These are phyloP conservation scores for Megastigmus dorsalis DNA, from an alignment of 2,888 invertebrate genomes.

Conservation along the genomic window DNA sequence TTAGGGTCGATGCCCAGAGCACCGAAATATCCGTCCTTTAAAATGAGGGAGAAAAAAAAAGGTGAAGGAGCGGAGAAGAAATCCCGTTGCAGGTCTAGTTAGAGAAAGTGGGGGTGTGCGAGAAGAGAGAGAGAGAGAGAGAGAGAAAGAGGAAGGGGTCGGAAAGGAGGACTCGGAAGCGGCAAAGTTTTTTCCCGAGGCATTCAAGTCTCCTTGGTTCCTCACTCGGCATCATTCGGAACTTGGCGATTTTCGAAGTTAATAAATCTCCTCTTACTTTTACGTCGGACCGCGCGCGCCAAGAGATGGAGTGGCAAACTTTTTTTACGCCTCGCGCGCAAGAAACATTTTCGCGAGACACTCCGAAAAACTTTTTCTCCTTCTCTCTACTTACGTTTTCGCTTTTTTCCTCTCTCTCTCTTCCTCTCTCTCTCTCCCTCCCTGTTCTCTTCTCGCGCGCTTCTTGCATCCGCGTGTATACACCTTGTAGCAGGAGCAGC, in stretches of 20 bases:
- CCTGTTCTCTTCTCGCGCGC: not conserved
- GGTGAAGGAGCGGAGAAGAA: not conserved
- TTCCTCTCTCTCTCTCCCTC: not conserved
- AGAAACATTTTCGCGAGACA: conserved; percentile 43
- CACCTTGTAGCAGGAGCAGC: not conserved
- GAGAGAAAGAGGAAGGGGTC: not conserved
- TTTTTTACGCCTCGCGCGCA: conserved; percentile 35
- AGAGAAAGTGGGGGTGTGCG: not conserved
- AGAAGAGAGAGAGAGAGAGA: not conserved
- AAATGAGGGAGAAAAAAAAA: not conserved
- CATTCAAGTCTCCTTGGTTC: no score
- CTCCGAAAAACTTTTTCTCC: conserved; percentile 32
- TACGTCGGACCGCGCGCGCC: conserved; percentile 7
- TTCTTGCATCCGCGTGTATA: conserved; percentile 10
- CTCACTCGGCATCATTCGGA: conserved; percentile 38
- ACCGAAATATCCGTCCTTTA: no score
- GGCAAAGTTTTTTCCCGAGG: no score
- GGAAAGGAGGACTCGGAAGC: not conserved
- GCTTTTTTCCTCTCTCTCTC: not conserved
- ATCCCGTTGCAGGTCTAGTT: not conserved
- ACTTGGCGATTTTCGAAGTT: conserved; percentile 50
- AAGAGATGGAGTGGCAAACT: conserved; percentile 38
- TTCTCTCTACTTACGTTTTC: no score
- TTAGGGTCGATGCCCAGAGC: no score
- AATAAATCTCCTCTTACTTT: conserved; percentile 50